Evolutionary conservation across 2,113 vertebrate genomes (phyloP).

Genomic region (Myodes glareolus): DNA sequence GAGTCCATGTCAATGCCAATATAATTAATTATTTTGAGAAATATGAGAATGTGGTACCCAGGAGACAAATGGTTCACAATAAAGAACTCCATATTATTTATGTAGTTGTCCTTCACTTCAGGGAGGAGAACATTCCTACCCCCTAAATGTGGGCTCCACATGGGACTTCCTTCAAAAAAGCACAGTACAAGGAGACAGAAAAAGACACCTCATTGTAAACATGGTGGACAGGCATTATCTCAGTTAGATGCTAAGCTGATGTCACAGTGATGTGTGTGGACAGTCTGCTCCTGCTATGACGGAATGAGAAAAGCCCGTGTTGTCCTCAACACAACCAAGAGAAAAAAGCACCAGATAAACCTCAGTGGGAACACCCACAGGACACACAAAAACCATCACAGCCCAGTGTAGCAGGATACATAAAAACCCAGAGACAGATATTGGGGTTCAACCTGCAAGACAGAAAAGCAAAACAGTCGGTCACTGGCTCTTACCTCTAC

Average conservation of each 20-base stretch:
- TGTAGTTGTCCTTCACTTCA: background rate
- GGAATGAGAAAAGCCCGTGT: background rate
- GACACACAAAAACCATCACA: background rate
- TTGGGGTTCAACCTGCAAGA: too few species aligned
- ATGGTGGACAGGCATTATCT: background rate
- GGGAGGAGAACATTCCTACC: background rate
- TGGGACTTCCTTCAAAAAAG: background rate
- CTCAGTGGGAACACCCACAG: background rate
- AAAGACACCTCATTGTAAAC: background rate
- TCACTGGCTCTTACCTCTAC: too few species aligned
- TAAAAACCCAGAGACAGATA: too few species aligned
- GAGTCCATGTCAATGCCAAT: background rate
- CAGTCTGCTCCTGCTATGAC: background rate
- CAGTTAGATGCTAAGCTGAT: background rate
- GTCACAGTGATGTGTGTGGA: background rate
- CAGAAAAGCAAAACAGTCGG: too few species aligned
- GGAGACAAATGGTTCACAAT: background rate
- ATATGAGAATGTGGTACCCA: background rate
- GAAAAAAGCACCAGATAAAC: background rate
- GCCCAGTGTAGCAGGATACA: too few species aligned
- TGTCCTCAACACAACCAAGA: background rate
- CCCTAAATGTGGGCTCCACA: background rate
- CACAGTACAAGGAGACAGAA: background rate
- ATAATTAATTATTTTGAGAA: background rate
- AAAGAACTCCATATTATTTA: slow-evolving; percentile 21